Base-by-base conservation (phyloP, 2,888 invertebrate genomes). In the Rosalia funebris region DNA sequence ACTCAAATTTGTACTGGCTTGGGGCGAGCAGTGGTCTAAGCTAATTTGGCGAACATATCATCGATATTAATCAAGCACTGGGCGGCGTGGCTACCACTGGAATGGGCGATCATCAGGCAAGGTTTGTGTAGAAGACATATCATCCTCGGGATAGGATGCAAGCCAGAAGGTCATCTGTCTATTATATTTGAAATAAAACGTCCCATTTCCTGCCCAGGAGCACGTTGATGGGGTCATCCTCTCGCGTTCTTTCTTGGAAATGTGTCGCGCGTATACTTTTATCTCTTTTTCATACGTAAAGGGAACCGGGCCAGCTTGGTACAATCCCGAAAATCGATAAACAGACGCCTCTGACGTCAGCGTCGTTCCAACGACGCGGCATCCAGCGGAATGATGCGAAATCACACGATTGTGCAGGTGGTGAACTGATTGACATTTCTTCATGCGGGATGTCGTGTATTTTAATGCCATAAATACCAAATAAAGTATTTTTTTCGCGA, bases 371-470 rank as follows among this genome's bases (percentile, higher is more conserved):
- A 59, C 73, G 78, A 73, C 75, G 77, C 79, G 79, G 74, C 77
- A 75, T 70, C 73, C 66, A 66, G 72, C 80, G 80, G 76, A 75
- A 72, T 68, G 67, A 52, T 60, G 74, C 82, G 82, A 79, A 69
- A 69, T 58, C 44, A 55, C 57, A 60, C 76, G 82, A 82, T 79
- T 72, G 71, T 73, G 76, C 79, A 81, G 80, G 81, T 80, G 81
- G 81, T 78, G 77, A 77, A 74, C 79, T 78, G 80, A 80, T 81
- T 80, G 81, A 82, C 81, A 77, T 80, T 79, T 81, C 77, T 78
- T 76, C 77, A 77, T 79, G 76, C 75, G 76, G 76, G 71, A 73
- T 76, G 74, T 75, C 71, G 75, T 76, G 75, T 67, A 73, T 69
- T 61, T 73, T 71, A 66, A 66, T 68, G 66, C 69, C 65, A 69